Evolutionary conservation across 2,113 vertebrate genomes (phyloP).

Genomic region (Ciconia boyciana): DNA sequence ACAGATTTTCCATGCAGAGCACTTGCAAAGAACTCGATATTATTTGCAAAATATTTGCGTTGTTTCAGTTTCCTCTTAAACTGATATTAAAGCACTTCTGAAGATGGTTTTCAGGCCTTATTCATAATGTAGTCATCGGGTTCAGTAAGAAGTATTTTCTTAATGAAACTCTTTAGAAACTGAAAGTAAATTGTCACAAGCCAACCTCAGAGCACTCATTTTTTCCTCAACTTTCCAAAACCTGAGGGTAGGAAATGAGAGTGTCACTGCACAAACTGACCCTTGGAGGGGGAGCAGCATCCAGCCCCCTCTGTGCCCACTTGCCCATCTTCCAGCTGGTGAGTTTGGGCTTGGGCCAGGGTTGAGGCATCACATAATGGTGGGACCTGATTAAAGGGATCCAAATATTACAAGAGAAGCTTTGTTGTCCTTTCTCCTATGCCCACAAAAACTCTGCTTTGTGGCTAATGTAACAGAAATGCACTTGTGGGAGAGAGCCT

Average conservation of each 20-base stretch:
- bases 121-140: not conserved
- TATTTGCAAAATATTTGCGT: not conserved
- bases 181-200: not conserved
- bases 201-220: not conserved
- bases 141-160: not conserved
- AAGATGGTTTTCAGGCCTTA: not conserved
- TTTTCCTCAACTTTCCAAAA: not conserved
- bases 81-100: not conserved
- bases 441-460: not conserved
- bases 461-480: not conserved
- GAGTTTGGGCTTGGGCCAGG: not conserved
- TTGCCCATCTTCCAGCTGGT: not conserved
- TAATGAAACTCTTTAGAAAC: not conserved
- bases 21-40: not conserved
- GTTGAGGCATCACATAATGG: not conserved
- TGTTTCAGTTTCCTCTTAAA: not conserved
- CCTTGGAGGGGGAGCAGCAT: not conserved
- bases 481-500: not conserved
- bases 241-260: not conserved
- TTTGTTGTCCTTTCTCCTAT: not conserved
- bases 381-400: not conserved
- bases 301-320: not conserved
- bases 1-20: not conserved
- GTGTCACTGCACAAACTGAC: not conserved
- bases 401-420: not conserved